These are phyloP conservation scores for Sebastes glaucus DNA, from an alignment of 2,797 vertebrate species.

Conservation along the genomic window DNA sequence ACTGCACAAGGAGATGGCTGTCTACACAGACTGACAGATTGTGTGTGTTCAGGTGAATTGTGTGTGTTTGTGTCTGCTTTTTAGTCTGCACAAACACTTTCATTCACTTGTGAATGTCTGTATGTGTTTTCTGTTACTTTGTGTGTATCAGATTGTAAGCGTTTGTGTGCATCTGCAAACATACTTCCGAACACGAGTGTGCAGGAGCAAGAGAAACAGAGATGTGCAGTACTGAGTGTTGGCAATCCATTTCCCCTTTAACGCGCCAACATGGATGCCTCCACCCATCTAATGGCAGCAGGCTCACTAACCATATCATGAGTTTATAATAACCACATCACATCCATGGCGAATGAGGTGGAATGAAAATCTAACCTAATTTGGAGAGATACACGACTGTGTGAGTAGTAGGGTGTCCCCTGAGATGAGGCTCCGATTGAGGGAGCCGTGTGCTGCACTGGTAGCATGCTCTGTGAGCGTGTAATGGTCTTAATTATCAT, in stretches of 20 bases:
- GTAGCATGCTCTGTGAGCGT: conserved; percentile 74
- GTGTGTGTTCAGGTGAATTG: background rate
- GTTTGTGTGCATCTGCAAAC: conserved; percentile 9
- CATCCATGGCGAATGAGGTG: conserved; percentile 75
- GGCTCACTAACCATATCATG: conserved; percentile 76
- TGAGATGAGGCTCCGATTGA: conserved; percentile 72
- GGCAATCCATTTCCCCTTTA: conserved; percentile 59
- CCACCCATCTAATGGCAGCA: conserved; percentile 62
- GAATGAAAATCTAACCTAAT: conserved; percentile 81
- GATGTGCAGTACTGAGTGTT: conserved; percentile 18
- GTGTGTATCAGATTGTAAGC: background rate
- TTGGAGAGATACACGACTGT: conserved; percentile 74
- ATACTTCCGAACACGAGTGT: background rate
- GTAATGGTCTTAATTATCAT: conserved; percentile 83
- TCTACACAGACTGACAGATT: background rate
- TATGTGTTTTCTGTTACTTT: background rate
- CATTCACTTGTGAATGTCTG: background rate
- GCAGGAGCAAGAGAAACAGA: conserved; percentile 22
- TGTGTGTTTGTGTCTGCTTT: background rate
- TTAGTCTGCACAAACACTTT: background rate
- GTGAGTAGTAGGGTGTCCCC: conserved; percentile 75
- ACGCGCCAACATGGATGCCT: conserved; percentile 58
- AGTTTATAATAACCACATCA: conserved; percentile 80
- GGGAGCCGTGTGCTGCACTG: conserved; percentile 61
- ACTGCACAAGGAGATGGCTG: background rate